A percentile compares a stretch with the other conserved stretches of the same genome.
Conservation (phyloP, 2,113 vertebrate species). For the Saguinus midas region DNA sequence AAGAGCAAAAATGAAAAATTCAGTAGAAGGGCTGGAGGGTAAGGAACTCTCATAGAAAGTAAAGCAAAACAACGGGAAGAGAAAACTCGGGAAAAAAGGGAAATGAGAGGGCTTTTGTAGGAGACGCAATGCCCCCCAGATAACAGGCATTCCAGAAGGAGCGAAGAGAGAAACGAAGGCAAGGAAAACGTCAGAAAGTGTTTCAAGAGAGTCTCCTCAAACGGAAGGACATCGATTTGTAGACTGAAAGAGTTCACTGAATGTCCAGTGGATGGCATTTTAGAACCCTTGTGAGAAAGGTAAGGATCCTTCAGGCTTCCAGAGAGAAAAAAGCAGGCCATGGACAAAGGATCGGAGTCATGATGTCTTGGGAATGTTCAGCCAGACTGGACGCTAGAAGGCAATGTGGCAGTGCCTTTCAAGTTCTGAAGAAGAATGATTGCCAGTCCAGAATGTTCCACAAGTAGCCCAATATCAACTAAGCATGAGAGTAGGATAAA, state of each 20-base stretch:
- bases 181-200: not conserved
- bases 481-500: not conserved
- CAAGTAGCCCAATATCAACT: not conserved
- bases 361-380: not conserved
- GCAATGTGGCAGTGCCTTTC: not conserved
- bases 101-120: not conserved
- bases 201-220: not conserved
- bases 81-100: not conserved
- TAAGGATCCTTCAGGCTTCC: not conserved
- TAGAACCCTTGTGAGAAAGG: not conserved
- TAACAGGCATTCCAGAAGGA: not conserved
- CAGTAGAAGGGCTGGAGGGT: not conserved
- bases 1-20: conserved; percentile 1
- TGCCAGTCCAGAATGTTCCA: not conserved
- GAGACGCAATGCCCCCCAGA: not conserved
- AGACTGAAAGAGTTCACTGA: not conserved
- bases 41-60: not conserved
- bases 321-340: not conserved
- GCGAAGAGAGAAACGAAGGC: not conserved
- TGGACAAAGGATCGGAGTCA: not conserved
- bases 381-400: not conserved
- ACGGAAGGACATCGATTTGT: not conserved
- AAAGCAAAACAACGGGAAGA: not conserved
- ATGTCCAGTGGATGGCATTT: not conserved
- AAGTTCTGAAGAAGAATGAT: conserved; percentile 17